Base-by-base conservation (phyloP, 1,140 invertebrate genomes). In the Scaptomyza graminum region DNA sequence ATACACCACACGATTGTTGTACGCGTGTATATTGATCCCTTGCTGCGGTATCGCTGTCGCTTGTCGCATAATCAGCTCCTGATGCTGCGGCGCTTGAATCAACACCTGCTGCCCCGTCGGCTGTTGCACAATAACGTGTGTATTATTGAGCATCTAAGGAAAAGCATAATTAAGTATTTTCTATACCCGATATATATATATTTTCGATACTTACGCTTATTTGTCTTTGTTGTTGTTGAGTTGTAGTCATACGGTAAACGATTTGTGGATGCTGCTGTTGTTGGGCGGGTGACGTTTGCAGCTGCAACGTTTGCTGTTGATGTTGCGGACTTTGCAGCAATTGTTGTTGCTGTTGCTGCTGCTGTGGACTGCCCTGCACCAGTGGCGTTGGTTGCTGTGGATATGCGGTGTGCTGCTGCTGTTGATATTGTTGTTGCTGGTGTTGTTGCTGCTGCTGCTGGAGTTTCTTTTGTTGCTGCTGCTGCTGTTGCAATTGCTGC, bases 401-500 rank as follows among this genome's bases (percentile, higher is more conserved):
- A 15, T 88, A 85, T 37, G 80, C 54, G 13, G 82, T 72, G 4
- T 80, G 70, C 13, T 73, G 81, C 18, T 75, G 69, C 39, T 81
- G 70, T 25, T 83, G 85, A 7, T 55, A 28, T 9, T 55, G 41
- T 46, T 75, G 69, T 5, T 72, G 64, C n/a, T 75, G 63, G 51
- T 87, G 77, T 41, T 84, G 80, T 13, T 74, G 72, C 13, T 83
- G 83, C 22, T 74, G 81, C 16, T 65, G 90, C 22, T 90, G 81
- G 25, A 71, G 74, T 37, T 74, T 63, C 25, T 85, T 76, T 50
- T 90, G 76, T n/a, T 92, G 92, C 61, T 92, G 92, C 37, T 92
- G 76, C 55, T 92, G 92, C 59, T 92, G 92, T 59, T 93, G 92
- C 8, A 92, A 77, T 62, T 92, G 76, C 68, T 92, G 93, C 57